Evolutionary conservation across 2,888 invertebrate species (phyloP).

Genomic region (Ormyrus pomaceus): DNA sequence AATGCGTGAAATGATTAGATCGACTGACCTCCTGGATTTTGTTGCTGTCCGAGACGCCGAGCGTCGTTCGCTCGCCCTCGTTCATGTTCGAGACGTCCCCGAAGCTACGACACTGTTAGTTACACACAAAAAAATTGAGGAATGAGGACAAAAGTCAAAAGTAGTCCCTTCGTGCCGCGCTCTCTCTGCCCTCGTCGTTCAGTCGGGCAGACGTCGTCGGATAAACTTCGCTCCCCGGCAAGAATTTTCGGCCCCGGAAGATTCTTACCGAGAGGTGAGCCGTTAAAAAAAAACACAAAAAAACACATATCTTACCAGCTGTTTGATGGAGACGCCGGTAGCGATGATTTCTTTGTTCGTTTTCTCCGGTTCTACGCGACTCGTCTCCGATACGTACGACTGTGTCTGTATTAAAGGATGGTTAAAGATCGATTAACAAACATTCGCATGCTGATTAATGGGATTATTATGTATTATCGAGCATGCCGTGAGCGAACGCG

Average conservation of each 20-base stretch:
- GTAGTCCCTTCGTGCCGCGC: slow-evolving; percentile 35
- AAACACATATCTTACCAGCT: slow-evolving; percentile 73
- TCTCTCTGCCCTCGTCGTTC: too few relatives aligned
- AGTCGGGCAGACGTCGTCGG: too few relatives aligned
- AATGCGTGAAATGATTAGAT: not conserved
- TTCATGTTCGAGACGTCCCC: slow-evolving; percentile 79
- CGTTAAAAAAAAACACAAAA: not conserved
- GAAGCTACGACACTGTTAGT: slow-evolving; percentile 80
- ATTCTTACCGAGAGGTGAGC: not conserved
- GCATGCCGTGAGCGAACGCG: not conserved
- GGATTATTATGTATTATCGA: not conserved
- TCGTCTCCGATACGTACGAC: slow-evolving; percentile 74
- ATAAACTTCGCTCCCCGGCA: not conserved
- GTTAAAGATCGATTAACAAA: slow-evolving; percentile 41
- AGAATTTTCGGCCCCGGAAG: not conserved
- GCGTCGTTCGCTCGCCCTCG: slow-evolving; percentile 72
- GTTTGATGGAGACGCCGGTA: slow-evolving; percentile 77
- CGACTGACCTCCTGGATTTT: slow-evolving; percentile 69
- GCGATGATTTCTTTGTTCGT: slow-evolving; percentile 74
- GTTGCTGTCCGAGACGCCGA: slow-evolving; percentile 68
- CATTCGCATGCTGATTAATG: slow-evolving; percentile 32
- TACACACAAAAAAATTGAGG: slow-evolving; percentile 63
- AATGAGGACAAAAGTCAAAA: slow-evolving; percentile 45
- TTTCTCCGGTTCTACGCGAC: slow-evolving; percentile 71
- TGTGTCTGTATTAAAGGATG: slow-evolving; percentile 73